Percentiles rank a stretch among this genome's conserved stretches.
phyloP scores from a whole-genome alignment of 1,140 invertebrate species.

The Platyscapa corneri region DNA sequence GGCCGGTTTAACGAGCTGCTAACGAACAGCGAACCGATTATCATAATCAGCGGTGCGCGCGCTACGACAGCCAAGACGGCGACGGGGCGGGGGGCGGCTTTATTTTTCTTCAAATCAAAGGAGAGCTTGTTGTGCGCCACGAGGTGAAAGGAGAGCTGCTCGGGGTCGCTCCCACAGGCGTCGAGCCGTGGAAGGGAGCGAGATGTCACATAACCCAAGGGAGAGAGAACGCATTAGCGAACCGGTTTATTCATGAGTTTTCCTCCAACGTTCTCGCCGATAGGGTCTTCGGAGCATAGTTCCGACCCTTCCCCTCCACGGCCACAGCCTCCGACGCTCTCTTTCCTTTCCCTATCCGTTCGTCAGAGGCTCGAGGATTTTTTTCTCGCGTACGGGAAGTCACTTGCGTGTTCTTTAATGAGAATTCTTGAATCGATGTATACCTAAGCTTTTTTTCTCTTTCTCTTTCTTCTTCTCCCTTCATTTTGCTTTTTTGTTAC shows the following conservation, averaged over 20 bases:
- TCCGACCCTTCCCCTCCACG: neutral
- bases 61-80: neutral
- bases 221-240: conserved; percentile 50
- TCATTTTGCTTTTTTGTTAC: neutral
- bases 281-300: conserved; percentile 12
- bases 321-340: conserved; percentile 22
- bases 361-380: conserved; percentile 24
- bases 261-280: conserved; percentile 38
- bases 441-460: neutral
- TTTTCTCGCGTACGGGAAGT: conserved; percentile 39
- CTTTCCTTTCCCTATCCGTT: conserved; percentile 38
- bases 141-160: conserved; percentile 13
- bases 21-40: conserved; percentile 61
- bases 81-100: neutral
- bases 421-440: conserved; percentile 36
- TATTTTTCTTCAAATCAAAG: conserved; percentile 44
- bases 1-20: conserved; percentile 63
- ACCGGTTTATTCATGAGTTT: conserved; percentile 60
- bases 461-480: neutral
- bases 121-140: conserved; percentile 24
- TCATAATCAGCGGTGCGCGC: conserved; percentile 59
- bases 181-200: neutral
- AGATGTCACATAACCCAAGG: conserved; percentile 48
- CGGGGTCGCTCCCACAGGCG: neutral
- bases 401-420: conserved; percentile 45